Evolutionary conservation across 2,797 vertebrate species (phyloP), one percentile per base, ranked within the genome.

Genomic region (Lithobates pipiens): DNA sequence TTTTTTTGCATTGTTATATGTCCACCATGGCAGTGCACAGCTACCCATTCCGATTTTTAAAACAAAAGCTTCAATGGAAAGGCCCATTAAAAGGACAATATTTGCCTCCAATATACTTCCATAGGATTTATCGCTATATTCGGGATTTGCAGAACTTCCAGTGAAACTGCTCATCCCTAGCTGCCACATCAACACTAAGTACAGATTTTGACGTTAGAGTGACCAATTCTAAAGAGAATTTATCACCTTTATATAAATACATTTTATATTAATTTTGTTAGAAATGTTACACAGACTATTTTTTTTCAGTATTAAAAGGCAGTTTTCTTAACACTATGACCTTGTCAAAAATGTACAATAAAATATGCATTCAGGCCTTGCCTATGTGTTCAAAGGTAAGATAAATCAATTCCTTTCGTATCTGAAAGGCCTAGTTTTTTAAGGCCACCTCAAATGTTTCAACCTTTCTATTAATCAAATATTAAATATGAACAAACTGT

Each of bases 381-480:
- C 32, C 57, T 46, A 29, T 68, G 34, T 69, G 67, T 42, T 44
- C 13, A 46, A 3, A 69, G 44, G 77, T 79, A 79, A 44, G 69
- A 79, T 69, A 69, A 29, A 79, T 69, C 44, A 77, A 77, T 39
- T 71, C 42, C 21, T 25, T 54, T 71, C 67, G 34, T 27, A 25
- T 80, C 39, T 32, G 10, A 39, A 23, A 69, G 11, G 32, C 18
- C 70, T 80, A 80, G 34, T 54, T 70, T 69, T 69, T 46, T 44
- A 69, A 25, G 36, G 67, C 46, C 34, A 39, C 65, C 29, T 44
- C 42, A 57, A 50, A 44, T 25, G 46, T 32, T 70, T 42, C 50
- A 34, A 42, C 67, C 70, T 77, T 78, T 69, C 70, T 50, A 21
- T 70, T 71, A 27, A 78, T 68, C 34, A 67, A 50, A 32, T 80